Percentiles rank a stretch among this genome's conserved stretches.
These are phyloP conservation scores for Nothobranchius kuhntae DNA, from an alignment of 2,113 vertebrate genomes.

Conservation along the genomic window DNA sequence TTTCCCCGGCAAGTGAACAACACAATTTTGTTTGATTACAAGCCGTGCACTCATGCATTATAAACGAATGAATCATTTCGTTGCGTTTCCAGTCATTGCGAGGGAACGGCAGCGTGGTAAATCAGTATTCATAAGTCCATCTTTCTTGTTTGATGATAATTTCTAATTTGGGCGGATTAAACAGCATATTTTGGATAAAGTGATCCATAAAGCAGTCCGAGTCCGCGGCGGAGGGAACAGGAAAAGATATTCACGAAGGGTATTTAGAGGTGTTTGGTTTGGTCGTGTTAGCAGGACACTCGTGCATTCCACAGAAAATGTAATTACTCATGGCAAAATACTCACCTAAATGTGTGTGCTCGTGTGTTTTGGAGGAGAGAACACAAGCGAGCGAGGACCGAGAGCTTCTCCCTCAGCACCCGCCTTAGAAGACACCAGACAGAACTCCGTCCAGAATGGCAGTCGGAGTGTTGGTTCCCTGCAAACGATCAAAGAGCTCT, in stretches of 20 bases:
- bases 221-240: conserved; percentile 24
- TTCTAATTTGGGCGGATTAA: conserved; percentile 71
- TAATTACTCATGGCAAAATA: conserved; percentile 37
- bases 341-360: conserved; percentile 16
- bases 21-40: conserved; percentile 75
- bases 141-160: conserved; percentile 73
- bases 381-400: conserved; percentile 18
- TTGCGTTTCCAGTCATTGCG: conserved; percentile 67
- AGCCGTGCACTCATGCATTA: conserved; percentile 72
- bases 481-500: conserved; percentile 70
- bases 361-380: conserved; percentile 14
- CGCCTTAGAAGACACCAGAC: conserved; percentile 47
- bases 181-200: conserved; percentile 68
- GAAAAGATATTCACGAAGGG: conserved; percentile 15
- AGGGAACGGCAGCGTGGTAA: conserved; percentile 54
- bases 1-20: conserved; percentile 68
- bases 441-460: conserved; percentile 57
- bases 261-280: conserved; percentile 41
- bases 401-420: conserved; percentile 34
- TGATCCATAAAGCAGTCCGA: conserved; percentile 35
- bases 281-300: conserved; percentile 28
- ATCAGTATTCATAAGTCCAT: conserved; percentile 67
- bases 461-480: conserved; percentile 55
- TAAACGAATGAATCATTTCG: conserved; percentile 70
- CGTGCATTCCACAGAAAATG: conserved; percentile 31